phyloP scores from a whole-genome alignment of 2,113 vertebrate genomes.

The Pelecanus crispus region DNA sequence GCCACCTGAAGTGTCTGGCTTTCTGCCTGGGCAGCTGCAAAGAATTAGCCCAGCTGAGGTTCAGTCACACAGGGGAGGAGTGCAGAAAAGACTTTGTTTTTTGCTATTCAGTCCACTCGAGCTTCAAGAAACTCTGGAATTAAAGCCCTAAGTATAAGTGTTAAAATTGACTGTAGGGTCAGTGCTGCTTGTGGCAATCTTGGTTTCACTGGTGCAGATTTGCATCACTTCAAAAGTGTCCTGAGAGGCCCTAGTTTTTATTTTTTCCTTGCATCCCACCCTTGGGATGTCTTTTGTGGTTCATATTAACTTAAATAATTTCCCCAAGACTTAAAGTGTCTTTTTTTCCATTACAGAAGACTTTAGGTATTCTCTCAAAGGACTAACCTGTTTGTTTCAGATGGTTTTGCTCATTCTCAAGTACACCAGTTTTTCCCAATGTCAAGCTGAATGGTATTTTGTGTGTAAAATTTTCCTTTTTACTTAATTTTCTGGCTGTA shows the following conservation, averaged over 20 bases:
- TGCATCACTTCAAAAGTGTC: neutral
- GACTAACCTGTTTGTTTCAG: neutral
- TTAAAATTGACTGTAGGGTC: neutral
- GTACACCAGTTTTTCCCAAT: neutral
- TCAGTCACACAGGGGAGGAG: neutral
- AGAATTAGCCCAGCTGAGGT: conserved; percentile 1
- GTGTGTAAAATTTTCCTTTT: neutral
- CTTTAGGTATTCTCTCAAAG: neutral
- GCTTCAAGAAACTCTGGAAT: neutral
- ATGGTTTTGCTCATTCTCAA: neutral
- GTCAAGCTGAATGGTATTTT: neutral
- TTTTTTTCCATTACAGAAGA: neutral
- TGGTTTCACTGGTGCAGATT: neutral
- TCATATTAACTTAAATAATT: neutral
- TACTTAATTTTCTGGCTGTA: neutral
- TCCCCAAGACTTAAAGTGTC: neutral
- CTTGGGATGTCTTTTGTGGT: neutral
- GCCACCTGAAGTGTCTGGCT: conserved; percentile 20
- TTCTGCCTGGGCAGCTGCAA: conserved; percentile 32
- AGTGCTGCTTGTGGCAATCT: neutral
- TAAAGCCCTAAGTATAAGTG: neutral
- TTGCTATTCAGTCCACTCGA: neutral
- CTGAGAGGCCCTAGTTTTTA: neutral
- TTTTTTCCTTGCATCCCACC: neutral
- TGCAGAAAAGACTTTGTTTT: neutral